Evolutionary conservation across 2,113 vertebrate species (phyloP).

Genomic region (Lichenostomus cassidix): DNA sequence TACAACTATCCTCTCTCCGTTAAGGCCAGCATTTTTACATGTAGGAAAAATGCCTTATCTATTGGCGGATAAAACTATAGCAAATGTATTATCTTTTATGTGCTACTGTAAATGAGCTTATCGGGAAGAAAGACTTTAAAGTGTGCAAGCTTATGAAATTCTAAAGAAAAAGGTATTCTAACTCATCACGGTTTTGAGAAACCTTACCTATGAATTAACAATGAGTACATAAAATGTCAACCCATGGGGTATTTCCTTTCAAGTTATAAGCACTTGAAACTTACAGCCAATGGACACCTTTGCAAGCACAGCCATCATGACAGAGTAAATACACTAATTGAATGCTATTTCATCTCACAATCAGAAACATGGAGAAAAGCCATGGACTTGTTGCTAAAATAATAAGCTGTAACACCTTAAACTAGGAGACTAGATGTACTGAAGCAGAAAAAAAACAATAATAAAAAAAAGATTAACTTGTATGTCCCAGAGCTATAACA

Average conservation of each 20-base stretch:
- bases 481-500: not conserved
- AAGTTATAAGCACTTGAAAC: not conserved
- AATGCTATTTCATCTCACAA: not conserved
- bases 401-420: not conserved
- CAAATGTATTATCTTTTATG: not conserved
- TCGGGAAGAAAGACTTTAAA: not conserved
- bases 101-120: not conserved
- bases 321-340: not conserved
- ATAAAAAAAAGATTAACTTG: not conserved
- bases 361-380: not conserved
- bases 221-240: not conserved
- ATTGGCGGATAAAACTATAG: not conserved
- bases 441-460: not conserved
- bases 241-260: not conserved
- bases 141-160: not conserved
- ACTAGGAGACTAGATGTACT: not conserved
- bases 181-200: not conserved
- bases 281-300: not conserved
- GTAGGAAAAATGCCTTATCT: not conserved
- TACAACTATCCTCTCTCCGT: not conserved
- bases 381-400: not conserved
- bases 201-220: not conserved
- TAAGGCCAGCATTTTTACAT: not conserved
- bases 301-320: not conserved
- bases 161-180: not conserved